Conservation (phyloP, 2,113 vertebrate species). For the Chionodraco myersi region DNA sequence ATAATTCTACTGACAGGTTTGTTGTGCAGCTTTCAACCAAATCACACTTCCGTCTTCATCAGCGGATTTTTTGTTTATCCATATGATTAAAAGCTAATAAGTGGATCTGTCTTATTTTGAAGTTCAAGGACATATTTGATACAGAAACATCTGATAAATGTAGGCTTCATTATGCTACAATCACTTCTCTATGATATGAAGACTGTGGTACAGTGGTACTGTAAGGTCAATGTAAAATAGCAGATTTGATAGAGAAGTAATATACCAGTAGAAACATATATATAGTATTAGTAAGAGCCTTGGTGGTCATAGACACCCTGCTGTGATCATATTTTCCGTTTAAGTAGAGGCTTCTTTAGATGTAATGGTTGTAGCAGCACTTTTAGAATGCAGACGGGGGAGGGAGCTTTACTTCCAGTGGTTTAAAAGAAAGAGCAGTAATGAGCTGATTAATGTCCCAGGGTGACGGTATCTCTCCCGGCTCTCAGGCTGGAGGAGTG, state of each 20-base stretch:
- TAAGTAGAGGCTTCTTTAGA: conserved; percentile 14
- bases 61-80: background rate
- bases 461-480: conserved; percentile 22
- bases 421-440: conserved; percentile 49
- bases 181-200: background rate
- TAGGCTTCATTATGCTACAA: background rate
- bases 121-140: too few species aligned
- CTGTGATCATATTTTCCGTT: conserved; percentile 15
- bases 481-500: conserved; percentile 39
- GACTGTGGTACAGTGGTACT: background rate
- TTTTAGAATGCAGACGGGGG: conserved; percentile 8
- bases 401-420: conserved; percentile 33
- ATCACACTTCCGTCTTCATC: background rate
- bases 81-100: background rate
- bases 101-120: background rate
- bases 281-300: background rate
- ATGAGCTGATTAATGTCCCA: conserved; percentile 54
- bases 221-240: background rate
- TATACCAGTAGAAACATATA: background rate
- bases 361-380: background rate
- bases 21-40: background rate
- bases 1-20: too few species aligned
- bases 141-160: too few species aligned
- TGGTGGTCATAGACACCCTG: background rate
- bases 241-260: background rate